Conservation (phyloP, 2,888 invertebrate genomes). For the Amiota mariae region DNA sequence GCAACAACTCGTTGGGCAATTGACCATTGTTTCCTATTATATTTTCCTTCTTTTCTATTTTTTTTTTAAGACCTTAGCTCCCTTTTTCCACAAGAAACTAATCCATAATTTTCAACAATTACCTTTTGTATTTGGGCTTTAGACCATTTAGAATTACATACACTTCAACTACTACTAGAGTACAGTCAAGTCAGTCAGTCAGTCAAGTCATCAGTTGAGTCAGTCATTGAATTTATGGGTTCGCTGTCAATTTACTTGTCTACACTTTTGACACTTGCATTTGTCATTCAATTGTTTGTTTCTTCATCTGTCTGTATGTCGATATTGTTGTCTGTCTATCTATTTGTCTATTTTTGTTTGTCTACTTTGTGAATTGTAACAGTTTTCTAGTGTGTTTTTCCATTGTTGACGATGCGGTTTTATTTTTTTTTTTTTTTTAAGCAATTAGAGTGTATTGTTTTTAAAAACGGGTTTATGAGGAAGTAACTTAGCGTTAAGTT, state of each 20-base stretch:
- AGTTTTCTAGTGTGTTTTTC: constrained; percentile 36
- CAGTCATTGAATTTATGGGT: too few species aligned
- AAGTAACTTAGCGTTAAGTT: constrained; percentile 13
- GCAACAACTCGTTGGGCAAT: constrained; percentile 6
- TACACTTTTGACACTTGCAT: constrained; percentile 59
- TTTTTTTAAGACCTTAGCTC: background rate
- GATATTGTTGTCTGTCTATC: constrained; percentile 47
- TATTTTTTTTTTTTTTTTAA: constrained; percentile 47
- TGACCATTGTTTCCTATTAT: constrained; percentile 2
- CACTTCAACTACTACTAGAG: constrained; percentile 7
- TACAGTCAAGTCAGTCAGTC: background rate
- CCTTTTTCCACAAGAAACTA: background rate
- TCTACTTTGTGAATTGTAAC: constrained; percentile 42
- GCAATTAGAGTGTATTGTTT: constrained; percentile 64
- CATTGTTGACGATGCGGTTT: constrained; percentile 38
- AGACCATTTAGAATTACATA: background rate
- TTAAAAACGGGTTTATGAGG: background rate
- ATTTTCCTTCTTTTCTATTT: background rate
- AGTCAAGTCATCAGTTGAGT: background rate
- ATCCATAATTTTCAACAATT: constrained; percentile 21
- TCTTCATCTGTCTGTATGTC: constrained; percentile 42
- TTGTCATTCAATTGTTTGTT: constrained; percentile 58
- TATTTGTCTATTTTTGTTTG: constrained; percentile 56
- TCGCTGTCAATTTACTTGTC: constrained; percentile 25
- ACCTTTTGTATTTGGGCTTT: background rate